Conservation (phyloP, 2,888 invertebrate species). For the Catocala sponsa region DNA sequence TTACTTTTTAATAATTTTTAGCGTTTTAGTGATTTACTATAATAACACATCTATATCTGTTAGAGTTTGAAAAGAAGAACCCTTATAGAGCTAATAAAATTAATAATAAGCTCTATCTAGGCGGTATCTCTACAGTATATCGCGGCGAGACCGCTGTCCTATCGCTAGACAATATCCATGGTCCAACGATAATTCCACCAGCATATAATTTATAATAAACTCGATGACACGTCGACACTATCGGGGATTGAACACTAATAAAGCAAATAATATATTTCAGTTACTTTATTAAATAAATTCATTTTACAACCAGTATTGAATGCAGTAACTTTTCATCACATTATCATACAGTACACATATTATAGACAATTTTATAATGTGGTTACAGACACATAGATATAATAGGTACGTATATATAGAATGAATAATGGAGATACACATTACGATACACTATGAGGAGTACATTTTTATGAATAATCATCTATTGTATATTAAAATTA, state of each 20-base stretch:
- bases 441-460: conserved; percentile 66
- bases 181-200: too few species aligned
- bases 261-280: conserved; percentile 60
- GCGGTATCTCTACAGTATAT: too few species aligned
- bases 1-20: too few species aligned
- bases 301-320: conserved; percentile 86
- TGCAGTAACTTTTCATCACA: conserved; percentile 84
- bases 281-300: conserved; percentile 87
- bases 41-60: too few species aligned
- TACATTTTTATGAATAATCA: conserved; percentile 66
- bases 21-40: too few species aligned
- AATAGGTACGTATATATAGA: conserved; percentile 65
- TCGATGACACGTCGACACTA: too few species aligned
- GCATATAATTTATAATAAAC: too few species aligned
- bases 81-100: too few species aligned
- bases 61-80: too few species aligned
- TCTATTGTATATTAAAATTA: conserved; percentile 60
- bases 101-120: too few species aligned
- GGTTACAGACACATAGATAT: conserved; percentile 82
- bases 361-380: conserved; percentile 69
- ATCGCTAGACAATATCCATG: too few species aligned
- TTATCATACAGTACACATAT: conserved; percentile 79
- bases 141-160: too few species aligned
- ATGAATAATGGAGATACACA: conserved; percentile 70
- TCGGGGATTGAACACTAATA: neutral